Percentiles rank a stretch among this genome's conserved stretches.
Evolutionary conservation across 1,140 invertebrate genomes (phyloP).

Genomic region (Drosophila auraria): DNA sequence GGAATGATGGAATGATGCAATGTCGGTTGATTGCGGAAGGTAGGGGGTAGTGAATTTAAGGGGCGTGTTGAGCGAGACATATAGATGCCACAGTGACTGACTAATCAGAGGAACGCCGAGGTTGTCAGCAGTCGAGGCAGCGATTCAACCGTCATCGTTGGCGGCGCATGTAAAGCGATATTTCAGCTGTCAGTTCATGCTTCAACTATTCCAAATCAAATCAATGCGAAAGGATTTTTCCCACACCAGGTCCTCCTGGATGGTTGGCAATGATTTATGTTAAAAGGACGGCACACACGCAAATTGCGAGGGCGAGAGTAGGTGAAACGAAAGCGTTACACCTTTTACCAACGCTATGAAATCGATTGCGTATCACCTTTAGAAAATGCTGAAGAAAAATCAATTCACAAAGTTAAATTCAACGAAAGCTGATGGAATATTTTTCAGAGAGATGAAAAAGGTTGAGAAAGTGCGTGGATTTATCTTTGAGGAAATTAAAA

Average conservation of each 20-base stretch:
- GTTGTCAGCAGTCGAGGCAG: conserved; percentile 43
- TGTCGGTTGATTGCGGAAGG: conserved; percentile 18
- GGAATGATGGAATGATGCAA: conserved; percentile 42
- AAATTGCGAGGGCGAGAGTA: neutral
- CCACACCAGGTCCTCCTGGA: conserved; percentile 8
- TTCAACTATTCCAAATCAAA: conserved; percentile 81
- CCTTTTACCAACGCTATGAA: conserved; percentile 46
- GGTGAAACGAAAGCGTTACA: conserved; percentile 19
- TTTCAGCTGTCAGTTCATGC: conserved; percentile 81
- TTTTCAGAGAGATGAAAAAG: neutral
- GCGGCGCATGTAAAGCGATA: conserved; percentile 76
- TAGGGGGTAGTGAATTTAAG: neutral
- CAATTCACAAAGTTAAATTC: conserved; percentile 22
- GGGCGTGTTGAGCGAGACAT: conserved; percentile 19
- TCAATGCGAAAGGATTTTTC: conserved; percentile 71
- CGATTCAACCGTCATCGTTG: conserved; percentile 49
- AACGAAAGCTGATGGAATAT: conserved; percentile 9
- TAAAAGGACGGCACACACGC: conserved; percentile 64
- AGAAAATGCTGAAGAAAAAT: conserved; percentile 11
- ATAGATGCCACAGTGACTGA: conserved; percentile 56
- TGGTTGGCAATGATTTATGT: conserved; percentile 74
- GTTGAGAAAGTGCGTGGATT: neutral
- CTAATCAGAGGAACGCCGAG: conserved; percentile 68
- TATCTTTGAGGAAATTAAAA: neutral
- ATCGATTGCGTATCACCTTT: conserved; percentile 47